phyloP scores from a whole-genome alignment of 2,888 invertebrate species.

The Hipparchia semele region DNA sequence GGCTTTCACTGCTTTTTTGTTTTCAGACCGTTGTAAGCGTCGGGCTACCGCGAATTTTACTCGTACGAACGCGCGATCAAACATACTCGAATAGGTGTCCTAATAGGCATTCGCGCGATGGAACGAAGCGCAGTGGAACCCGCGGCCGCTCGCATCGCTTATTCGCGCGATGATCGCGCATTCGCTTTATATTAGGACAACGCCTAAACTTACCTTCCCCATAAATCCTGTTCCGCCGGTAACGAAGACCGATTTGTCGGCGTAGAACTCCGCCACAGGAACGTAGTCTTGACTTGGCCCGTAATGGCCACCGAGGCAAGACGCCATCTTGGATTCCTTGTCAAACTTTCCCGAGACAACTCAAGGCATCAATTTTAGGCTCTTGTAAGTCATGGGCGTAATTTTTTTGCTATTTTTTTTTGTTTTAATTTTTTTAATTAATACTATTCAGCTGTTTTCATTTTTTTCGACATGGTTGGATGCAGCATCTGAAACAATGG shows the following conservation, averaged over 20 bases:
- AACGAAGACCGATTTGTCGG: constrained; percentile 88
- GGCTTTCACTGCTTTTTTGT: too few relatives aligned
- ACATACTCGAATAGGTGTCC: too few relatives aligned
- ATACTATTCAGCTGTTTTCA: constrained; percentile 42
- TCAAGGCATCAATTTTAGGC: constrained; percentile 39
- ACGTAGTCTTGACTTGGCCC: constrained; percentile 65
- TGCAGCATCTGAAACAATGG: constrained; percentile 56
- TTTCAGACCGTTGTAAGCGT: too few relatives aligned
- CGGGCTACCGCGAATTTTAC: too few relatives aligned
- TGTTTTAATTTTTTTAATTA: not conserved
- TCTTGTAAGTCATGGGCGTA: constrained; percentile 41
- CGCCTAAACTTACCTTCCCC: constrained; percentile 82
- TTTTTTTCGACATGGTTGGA: constrained; percentile 48
- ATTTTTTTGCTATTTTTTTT: constrained; percentile 29
- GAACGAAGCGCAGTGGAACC: too few relatives aligned
- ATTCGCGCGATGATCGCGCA: too few relatives aligned
- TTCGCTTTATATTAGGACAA: too few relatives aligned
- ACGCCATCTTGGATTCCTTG: constrained; percentile 65
- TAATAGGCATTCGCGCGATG: too few relatives aligned
- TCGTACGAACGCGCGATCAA: too few relatives aligned
- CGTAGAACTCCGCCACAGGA: constrained; percentile 87
- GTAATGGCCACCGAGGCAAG: constrained; percentile 65
- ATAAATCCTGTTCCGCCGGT: constrained; percentile 94
- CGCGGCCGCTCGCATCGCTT: too few relatives aligned
- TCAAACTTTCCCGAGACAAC: constrained; percentile 31